Base-by-base conservation (phyloP, 2,797 vertebrate genomes). In the Moxostoma hubbsi region DNA sequence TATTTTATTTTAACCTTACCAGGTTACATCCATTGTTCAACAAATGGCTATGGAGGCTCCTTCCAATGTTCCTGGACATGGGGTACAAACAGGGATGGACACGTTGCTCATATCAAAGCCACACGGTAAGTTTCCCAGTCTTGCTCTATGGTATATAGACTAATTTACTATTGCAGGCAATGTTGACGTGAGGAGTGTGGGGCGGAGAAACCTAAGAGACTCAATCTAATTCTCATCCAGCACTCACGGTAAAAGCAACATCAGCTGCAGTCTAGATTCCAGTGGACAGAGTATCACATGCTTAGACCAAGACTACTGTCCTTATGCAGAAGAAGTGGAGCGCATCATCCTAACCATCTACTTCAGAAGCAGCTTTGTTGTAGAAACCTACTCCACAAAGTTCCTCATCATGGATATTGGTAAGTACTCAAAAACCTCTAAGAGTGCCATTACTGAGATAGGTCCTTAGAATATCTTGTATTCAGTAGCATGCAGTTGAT, bases 1-100 rank as follows among this genome's bases (percentile, higher is more conserved):
- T 7, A 5, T 64, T 15, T 73, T 46, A 62, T 54, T 65, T 59
- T 36, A 62, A 67, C 7, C 45, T 67, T 24, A 13, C n/a, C 77
- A 68, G 88, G 89, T 57, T 91, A 91, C 84, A 74, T 94, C 5
- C 86, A 87, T 46, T 94, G 92, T 70, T 85, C 82, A 0, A 68
- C 93, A 68, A 83, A 86, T 55, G 94, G 92, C 84, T 91, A 91
- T 70, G 89, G 76, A 0, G 91, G 93, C 49, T 85, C 82, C 49
- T 93, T 94, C 79, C 73, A 53, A 18, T 94, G 93, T 86, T 93
- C 87, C n/a, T 94, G 94, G 93, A 87, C 62, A 6, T 92, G 91
- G 90, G 73, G 85, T 83, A 73, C 15, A 9, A 71, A 5, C 1
- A 88, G 91, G 0, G n/a, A 72, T 36, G 90, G 91, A 71, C 87